phyloP scores from a whole-genome alignment of 2,797 vertebrate species.

The Crotalus adamanteus region DNA sequence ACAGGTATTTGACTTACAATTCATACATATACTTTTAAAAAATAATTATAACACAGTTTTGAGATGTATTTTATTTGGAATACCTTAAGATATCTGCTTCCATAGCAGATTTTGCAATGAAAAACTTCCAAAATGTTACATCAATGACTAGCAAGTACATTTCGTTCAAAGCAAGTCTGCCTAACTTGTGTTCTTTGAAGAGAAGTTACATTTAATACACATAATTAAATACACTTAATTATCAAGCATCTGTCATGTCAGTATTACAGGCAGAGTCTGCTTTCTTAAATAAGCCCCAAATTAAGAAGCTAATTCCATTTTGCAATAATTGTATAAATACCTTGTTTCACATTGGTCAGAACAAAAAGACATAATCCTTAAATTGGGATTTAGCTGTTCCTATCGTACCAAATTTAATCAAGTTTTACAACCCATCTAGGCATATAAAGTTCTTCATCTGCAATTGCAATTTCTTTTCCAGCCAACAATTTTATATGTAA shows the following conservation, averaged over 20 bases:
- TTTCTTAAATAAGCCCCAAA: background rate
- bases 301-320: conserved; percentile 2
- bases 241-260: background rate
- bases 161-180: background rate
- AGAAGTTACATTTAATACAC: background rate
- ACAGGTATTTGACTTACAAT: background rate
- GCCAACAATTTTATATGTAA: background rate
- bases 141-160: accelerated
- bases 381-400: background rate
- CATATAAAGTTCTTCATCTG: background rate
- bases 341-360: background rate
- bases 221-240: background rate
- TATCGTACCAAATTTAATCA: background rate
- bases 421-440: background rate
- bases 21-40: background rate
- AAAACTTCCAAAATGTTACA: background rate
- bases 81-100: background rate
- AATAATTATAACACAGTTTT: background rate
- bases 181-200: background rate
- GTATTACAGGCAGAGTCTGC: background rate
- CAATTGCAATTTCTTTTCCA: background rate
- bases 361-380: background rate
- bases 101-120: background rate
- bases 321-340: background rate
- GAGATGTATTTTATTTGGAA: conserved; percentile 14